These are phyloP conservation scores for Argya squamiceps DNA, from an alignment of 2,797 vertebrate genomes.

Conservation along the genomic window DNA sequence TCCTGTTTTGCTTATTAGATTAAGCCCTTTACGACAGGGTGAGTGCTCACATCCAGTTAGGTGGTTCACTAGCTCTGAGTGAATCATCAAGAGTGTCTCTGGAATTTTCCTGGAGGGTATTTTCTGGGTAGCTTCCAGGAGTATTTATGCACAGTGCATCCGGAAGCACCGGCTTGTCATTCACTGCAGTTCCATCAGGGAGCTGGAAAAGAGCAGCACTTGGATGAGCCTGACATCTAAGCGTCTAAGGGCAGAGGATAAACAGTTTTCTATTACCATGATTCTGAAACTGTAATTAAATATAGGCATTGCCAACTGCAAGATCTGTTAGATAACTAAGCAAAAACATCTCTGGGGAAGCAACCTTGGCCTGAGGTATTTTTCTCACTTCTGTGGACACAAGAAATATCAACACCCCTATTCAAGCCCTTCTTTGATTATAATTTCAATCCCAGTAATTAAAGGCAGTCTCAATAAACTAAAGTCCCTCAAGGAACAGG, in stretches of 20 bases:
- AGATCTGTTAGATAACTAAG: background rate
- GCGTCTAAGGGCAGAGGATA: background rate
- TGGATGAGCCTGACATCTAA: background rate
- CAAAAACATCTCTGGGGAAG: background rate
- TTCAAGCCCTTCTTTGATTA: background rate
- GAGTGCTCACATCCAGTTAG: conserved; percentile 55
- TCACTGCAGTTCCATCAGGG: background rate
- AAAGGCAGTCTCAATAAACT: background rate
- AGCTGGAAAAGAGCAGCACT: conserved; percentile 30
- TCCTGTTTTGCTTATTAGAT: conserved; percentile 58
- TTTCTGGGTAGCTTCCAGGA: conserved; percentile 41
- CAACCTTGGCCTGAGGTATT: background rate
- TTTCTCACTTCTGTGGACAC: conserved; percentile 20
- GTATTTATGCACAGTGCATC: background rate
- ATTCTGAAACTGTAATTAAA: conserved; percentile 24
- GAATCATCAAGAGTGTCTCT: conserved; percentile 11
- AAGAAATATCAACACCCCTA: background rate
- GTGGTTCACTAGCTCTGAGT: background rate
- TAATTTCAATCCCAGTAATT: background rate
- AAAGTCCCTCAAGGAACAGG: background rate
- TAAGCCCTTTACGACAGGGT: background rate
- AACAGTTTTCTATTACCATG: background rate
- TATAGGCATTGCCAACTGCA: background rate
- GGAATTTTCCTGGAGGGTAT: conserved; percentile 45
- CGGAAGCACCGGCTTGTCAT: background rate